Conservation (phyloP, 2,888 invertebrate species). For the Eupithecia pulchellata region DNA sequence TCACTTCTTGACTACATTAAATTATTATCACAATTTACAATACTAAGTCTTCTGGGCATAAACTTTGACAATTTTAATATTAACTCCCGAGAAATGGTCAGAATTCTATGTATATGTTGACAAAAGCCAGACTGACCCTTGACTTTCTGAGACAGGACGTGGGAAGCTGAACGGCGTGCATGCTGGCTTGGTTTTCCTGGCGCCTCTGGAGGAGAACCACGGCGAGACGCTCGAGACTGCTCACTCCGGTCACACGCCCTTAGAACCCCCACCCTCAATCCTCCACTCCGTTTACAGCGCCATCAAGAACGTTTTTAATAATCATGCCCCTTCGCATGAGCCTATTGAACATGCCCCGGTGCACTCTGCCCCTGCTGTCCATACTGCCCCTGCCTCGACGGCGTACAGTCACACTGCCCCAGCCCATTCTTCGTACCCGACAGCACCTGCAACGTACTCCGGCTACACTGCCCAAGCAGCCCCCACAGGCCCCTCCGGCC, state of each 20-base stretch:
- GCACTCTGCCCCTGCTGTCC: conserved; percentile 31
- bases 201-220: conserved; percentile 70
- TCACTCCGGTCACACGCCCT: conserved; percentile 64
- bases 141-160: conserved; percentile 78
- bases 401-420: conserved; percentile 38
- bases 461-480: conserved; percentile 22
- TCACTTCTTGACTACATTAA: neutral
- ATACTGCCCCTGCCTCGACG: conserved; percentile 32
- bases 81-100: neutral
- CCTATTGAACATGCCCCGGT: neutral
- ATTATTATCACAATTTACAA: neutral
- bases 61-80: neutral
- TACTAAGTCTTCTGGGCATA: neutral
- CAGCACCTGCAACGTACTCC: neutral
- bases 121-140: conserved; percentile 9
- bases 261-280: conserved; percentile 74
- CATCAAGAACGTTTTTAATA: conserved; percentile 68
- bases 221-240: conserved; percentile 62
- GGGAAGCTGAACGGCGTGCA: conserved; percentile 78
- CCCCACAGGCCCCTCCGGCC: conserved; percentile 49
- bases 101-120: neutral
- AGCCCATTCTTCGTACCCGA: conserved; percentile 38
- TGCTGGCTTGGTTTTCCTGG: conserved; percentile 77
- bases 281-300: conserved; percentile 75
- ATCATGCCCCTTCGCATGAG: conserved; percentile 36